phyloP scores from a whole-genome alignment of 2,888 invertebrate species.

The Euzophera pinguis region DNA sequence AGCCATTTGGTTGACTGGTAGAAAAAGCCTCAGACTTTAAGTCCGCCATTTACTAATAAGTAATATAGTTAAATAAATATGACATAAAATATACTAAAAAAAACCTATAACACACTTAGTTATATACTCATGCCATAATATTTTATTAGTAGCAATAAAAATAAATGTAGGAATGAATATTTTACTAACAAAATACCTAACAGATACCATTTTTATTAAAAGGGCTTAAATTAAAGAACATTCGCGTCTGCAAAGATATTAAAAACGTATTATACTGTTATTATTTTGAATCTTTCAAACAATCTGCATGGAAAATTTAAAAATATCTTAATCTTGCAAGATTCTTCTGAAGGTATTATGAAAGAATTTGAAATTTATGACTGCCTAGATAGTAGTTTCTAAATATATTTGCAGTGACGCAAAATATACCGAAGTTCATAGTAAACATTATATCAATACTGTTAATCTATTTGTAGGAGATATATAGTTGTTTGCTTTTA shows the following conservation, averaged over 20 bases:
- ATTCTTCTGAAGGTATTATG: constrained; percentile 14
- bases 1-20: too few species aligned
- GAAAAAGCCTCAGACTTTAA: too few species aligned
- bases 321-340: constrained; percentile 5
- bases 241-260: background rate
- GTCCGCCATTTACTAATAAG: too few species aligned
- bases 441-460: constrained; percentile 44
- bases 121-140: background rate
- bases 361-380: constrained; percentile 18
- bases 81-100: too few species aligned
- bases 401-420: constrained; percentile 48
- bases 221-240: background rate
- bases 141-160: background rate
- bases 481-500: constrained; percentile 61
- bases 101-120: too few species aligned
- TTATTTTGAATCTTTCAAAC: constrained; percentile 10
- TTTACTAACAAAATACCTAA: background rate
- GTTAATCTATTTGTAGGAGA: constrained; percentile 53
- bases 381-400: constrained; percentile 21
- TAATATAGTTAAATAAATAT: too few species aligned
- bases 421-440: constrained; percentile 41
- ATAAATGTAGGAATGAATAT: background rate
- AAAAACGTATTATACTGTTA: constrained; percentile 2
- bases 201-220: background rate
- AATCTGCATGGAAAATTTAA: constrained; percentile 4